These are phyloP conservation scores for Diorhabda sublineata DNA, from an alignment of 1,140 invertebrate genomes.

Conservation along the genomic window DNA sequence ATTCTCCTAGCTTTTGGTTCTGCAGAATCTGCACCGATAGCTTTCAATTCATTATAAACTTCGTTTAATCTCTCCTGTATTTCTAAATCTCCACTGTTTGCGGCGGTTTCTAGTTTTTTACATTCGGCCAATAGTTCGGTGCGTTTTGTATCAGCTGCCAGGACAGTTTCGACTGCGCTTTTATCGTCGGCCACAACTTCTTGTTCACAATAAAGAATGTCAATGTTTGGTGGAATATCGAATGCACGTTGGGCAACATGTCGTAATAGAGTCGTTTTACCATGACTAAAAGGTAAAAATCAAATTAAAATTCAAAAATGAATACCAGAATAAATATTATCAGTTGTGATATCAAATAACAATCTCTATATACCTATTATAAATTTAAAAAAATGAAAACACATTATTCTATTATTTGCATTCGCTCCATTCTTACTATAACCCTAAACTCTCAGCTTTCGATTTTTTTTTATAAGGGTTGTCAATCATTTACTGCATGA, in stretches of 20 bases:
- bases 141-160: conserved; percentile 89
- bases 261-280: conserved; percentile 96
- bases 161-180: conserved; percentile 85
- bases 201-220: conserved; percentile 98
- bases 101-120: conserved; percentile 77
- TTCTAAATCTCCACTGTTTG: conserved; percentile 63
- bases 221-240: conserved; percentile 92
- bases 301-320: too few species aligned
- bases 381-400: too few species aligned
- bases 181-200: conserved; percentile 93
- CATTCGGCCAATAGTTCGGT: conserved; percentile 77
- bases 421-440: not conserved
- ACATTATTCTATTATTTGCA: too few species aligned
- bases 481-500: too few species aligned
- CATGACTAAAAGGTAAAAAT: conserved; percentile 63
- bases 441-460: not conserved
- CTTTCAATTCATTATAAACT: conserved; percentile 92
- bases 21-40: conserved; percentile 94
- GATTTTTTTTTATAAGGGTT: too few species aligned
- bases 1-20: conserved; percentile 93
- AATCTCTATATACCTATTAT: too few species aligned
- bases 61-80: conserved; percentile 80
- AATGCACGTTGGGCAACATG: conserved; percentile 88
- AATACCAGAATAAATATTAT: too few species aligned
- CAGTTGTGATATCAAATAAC: too few species aligned